Conservation (phyloP, 2,113 vertebrate species). For the Muscicapa adusta region DNA sequence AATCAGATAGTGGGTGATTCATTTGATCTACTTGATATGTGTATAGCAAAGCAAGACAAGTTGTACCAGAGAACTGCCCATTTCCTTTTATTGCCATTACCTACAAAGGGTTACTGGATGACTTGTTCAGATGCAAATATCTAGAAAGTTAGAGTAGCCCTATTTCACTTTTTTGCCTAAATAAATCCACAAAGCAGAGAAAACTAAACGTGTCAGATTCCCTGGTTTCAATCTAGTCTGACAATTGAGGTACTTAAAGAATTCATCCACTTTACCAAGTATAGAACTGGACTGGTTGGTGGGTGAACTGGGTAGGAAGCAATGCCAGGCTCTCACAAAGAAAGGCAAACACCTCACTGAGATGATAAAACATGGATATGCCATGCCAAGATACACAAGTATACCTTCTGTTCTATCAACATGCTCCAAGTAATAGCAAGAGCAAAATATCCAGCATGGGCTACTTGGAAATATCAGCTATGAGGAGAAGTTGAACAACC, state of each 20-base stretch:
- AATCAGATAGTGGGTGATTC: not conserved
- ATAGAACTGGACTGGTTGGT: not conserved
- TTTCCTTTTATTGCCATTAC: not conserved
- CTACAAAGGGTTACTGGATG: not conserved
- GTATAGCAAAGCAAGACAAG: not conserved
- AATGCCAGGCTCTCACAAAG: not conserved
- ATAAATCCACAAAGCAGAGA: not conserved
- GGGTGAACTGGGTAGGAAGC: not conserved
- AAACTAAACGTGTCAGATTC: not conserved
- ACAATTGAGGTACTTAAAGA: not conserved
- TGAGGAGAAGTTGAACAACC: not conserved
- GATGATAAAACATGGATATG: conserved; percentile 16
- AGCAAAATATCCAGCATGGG: not conserved
- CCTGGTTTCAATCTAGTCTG: not conserved
- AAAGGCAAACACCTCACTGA: not conserved
- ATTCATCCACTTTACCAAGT: not conserved
- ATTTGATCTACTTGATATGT: conserved; percentile 11
- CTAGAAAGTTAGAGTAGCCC: not conserved
- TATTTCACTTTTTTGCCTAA: not conserved
- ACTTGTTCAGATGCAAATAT: not conserved
- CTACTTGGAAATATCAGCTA: not conserved
- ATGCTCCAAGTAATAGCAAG: not conserved
- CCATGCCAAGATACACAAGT: not conserved
- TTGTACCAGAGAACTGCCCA: not conserved
- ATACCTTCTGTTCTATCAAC: conserved; percentile 10